These are phyloP conservation scores for Brachyhypopomus occidentalis DNA, from an alignment of 2,113 vertebrate genomes.

Conservation along the genomic window DNA sequence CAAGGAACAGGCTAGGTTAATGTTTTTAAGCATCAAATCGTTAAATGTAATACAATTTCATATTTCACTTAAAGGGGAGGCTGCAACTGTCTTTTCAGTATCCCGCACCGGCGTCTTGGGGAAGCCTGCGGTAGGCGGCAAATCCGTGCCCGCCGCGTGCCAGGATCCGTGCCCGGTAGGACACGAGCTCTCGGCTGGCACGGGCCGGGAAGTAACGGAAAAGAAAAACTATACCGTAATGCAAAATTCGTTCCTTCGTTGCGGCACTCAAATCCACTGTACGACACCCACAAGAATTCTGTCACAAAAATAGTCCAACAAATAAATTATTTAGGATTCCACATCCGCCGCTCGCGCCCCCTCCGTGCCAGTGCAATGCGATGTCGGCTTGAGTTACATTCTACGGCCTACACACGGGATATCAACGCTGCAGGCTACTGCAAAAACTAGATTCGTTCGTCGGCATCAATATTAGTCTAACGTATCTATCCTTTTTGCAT, in stretches of 20 bases:
- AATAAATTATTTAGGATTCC: conserved; percentile 62
- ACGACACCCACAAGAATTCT: conserved; percentile 33
- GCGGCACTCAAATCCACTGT: not conserved
- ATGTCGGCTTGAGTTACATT: conserved; percentile 59
- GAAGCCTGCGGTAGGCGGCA: conserved; percentile 12
- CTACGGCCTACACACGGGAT: conserved; percentile 59
- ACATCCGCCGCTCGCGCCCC: conserved; percentile 42
- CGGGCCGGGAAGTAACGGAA: conserved; percentile 60
- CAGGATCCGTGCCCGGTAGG: conserved; percentile 70
- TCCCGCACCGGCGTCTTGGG: not conserved
- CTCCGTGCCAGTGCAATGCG: conserved; percentile 59
- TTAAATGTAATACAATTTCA: no score
- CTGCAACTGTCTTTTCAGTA: no score
- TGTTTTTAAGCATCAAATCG: no score
- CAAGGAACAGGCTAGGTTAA: no score
- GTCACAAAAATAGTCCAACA: conserved; percentile 56
- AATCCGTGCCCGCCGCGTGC: conserved; percentile 56
- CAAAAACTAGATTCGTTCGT: conserved; percentile 26
- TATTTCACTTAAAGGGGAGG: no score
- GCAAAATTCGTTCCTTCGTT: conserved; percentile 34
- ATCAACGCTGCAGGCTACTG: conserved; percentile 14
- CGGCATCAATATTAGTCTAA: not conserved
- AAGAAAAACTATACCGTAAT: conserved; percentile 38
- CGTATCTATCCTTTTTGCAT: not conserved
- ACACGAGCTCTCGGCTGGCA: conserved; percentile 68